phyloP scores from a whole-genome alignment of 2,113 vertebrate species.

The Saguinus imperator region DNA sequence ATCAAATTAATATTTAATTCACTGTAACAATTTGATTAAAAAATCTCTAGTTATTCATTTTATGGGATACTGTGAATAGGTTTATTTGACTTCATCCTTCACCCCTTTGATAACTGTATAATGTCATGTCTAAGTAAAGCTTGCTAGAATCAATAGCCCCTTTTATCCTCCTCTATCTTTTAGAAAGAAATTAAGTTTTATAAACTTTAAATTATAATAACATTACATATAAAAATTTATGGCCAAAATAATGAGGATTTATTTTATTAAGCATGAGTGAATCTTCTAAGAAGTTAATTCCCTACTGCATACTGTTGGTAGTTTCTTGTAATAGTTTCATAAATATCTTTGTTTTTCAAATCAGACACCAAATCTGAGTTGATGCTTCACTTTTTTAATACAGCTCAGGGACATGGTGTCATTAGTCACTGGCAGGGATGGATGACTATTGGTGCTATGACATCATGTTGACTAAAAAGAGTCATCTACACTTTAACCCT shows the following conservation, averaged over 20 bases:
- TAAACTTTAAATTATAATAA: conserved; percentile 28
- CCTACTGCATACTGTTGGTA: neutral
- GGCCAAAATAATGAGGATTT: neutral
- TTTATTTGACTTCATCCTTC: conserved; percentile 38
- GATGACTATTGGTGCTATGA: fast-evolving
- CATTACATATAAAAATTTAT: neutral
- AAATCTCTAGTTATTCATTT: conserved; percentile 28
- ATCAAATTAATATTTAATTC: conserved; percentile 2
- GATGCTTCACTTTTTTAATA: neutral
- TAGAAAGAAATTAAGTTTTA: neutral
- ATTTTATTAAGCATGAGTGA: neutral
- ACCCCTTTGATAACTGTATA: neutral
- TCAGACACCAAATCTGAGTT: neutral
- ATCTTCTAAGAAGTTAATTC: neutral
- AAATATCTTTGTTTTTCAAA: neutral
- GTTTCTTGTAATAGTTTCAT: neutral
- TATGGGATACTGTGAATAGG: neutral
- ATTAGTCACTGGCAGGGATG: too few relatives aligned
- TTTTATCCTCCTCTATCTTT: neutral
- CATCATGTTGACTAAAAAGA: neutral
- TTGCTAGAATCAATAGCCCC: neutral
- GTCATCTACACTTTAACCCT: neutral
- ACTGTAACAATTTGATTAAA: conserved; percentile 42
- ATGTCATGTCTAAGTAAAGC: neutral
- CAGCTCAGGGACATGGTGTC: neutral